A percentile compares a stretch with the other conserved stretches of the same genome.
phyloP scores from a whole-genome alignment of 1,140 invertebrate species.

The Tetramorium simillimum region DNA sequence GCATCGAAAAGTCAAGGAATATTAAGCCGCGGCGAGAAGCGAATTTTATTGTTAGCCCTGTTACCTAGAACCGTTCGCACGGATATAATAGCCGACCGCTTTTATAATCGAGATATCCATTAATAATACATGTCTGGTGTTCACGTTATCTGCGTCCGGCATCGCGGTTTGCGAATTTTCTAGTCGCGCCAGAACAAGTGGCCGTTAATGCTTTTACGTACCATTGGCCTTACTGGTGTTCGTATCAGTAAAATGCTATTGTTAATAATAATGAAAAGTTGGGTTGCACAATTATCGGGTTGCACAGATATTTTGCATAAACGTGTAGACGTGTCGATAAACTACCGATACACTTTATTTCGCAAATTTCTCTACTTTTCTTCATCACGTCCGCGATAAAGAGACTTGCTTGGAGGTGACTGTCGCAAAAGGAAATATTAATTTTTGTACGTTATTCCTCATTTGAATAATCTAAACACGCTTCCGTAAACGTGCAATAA shows the following conservation, averaged over 20 bases:
- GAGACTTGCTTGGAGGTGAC: not conserved
- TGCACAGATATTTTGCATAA: not conserved
- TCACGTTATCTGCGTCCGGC: not conserved
- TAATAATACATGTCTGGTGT: slow-evolving; percentile 32
- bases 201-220: not conserved
- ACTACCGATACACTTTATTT: not conserved
- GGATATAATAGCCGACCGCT: slow-evolving; percentile 3
- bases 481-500: slow-evolving; percentile 27
- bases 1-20: slow-evolving; percentile 38
- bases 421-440: not conserved
- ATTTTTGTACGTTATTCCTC: not conserved
- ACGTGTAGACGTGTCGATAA: not conserved
- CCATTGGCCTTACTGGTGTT: not conserved
- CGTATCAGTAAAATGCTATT: not conserved
- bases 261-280: not conserved
- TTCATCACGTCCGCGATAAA: not conserved
- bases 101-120: slow-evolving; percentile 33
- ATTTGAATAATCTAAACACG: not conserved
- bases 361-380: not conserved
- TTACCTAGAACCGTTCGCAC: not conserved
- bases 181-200: not conserved
- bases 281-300: not conserved
- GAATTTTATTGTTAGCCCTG: slow-evolving; percentile 32
- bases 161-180: slow-evolving; percentile 4
- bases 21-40: not conserved